Evolutionary conservation across 2,113 vertebrate species (phyloP), one percentile per base, ranked within the genome.

Genomic region (Urocolius indicus): DNA sequence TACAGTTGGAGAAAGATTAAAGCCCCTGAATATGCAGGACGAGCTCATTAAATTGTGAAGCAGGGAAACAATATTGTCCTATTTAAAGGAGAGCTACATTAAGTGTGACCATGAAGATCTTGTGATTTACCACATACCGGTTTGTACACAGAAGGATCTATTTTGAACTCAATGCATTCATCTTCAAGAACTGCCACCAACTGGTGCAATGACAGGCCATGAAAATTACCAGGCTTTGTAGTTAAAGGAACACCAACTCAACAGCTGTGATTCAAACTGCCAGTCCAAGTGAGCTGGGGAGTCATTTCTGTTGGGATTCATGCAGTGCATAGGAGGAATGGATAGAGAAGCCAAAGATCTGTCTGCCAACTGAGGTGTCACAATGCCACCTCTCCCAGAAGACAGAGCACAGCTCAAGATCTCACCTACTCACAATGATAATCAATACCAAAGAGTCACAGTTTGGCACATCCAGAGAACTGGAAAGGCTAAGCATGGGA

Each of bases 231-330:
- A 95, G 86, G 88, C 86, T 94, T 77, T 93, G 66, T 81, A 87
- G 84, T 3, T 87, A 61, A 82, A 82, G 92, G 34, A 94, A 96
- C 95, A 97, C 95, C 96, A 97, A 94, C 96, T 96, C 96, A 97
- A 93, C 67, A 91, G 46, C 66, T 89, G 69, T 55, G 92, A 95
- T 55, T 94, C 96, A 90, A 89, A 91, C 79, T 41, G 84, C 75
- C 24, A 21, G 87, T 52, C 91, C 72, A 12, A 68, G 85, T 1
- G 27, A 90, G 88, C 63, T 57, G 21, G 41, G 82, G 71, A 89
- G 26, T 62, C n/a, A 80, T 46, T 68, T 16, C 92, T 54, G 11
- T 19, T 16, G 62, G 62, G 90, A 92, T 71, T 94, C 86, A 62
- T 0, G 19, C 52, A 41, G 57, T 27, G 46, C 52, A 80, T 1